Conservation (phyloP, 2,113 vertebrate genomes). For the Lichenostomus cassidix region DNA sequence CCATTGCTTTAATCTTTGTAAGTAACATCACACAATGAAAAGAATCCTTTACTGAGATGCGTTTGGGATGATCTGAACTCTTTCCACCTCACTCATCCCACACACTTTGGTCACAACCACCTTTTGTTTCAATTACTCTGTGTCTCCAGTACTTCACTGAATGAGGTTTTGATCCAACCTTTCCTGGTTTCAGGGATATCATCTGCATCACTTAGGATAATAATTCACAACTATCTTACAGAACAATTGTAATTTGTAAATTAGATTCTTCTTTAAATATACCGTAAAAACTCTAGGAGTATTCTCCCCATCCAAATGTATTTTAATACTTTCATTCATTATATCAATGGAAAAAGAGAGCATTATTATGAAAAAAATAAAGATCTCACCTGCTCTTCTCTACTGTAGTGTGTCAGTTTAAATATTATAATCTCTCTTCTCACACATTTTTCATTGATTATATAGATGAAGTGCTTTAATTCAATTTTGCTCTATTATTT, state of each 20-base stretch:
- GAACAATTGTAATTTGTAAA: neutral
- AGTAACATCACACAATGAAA: neutral
- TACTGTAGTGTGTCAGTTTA: neutral
- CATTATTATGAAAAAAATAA: neutral
- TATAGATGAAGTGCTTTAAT: constrained; percentile 1
- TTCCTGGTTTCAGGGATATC: neutral
- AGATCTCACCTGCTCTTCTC: neutral
- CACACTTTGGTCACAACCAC: neutral
- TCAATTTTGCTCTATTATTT: neutral
- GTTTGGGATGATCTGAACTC: neutral
- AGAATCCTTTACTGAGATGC: neutral
- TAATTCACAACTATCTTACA: neutral
- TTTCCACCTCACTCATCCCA: neutral
- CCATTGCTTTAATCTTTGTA: neutral
- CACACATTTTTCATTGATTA: neutral
- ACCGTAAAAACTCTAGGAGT: neutral
- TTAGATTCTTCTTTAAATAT: neutral
- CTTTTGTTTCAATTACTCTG: neutral
- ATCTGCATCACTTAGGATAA: neutral
- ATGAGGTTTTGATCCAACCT: neutral
- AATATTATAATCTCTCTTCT: neutral
- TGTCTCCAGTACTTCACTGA: neutral
- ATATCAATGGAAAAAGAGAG: neutral
- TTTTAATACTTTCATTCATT: neutral
- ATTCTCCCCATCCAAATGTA: neutral